Conservation (phyloP, 2,888 invertebrate genomes). For the Agriopis marginaria region DNA sequence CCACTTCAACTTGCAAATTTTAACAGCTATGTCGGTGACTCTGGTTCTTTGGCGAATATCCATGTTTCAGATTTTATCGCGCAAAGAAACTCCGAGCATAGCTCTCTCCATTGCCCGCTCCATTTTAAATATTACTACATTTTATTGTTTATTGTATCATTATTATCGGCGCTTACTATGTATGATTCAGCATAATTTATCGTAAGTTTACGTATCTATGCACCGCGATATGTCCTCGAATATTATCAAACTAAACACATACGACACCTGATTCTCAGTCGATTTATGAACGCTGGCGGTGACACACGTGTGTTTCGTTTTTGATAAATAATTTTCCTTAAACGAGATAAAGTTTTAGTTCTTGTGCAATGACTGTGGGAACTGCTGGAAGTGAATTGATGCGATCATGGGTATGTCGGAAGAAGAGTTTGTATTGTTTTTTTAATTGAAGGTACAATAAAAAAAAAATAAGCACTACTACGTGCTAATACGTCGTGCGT, state of each 20-base stretch:
- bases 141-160: no score
- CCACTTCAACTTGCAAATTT: no score
- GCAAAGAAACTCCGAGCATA: no score
- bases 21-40: no score
- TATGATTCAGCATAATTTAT: no score
- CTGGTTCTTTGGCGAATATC: no score
- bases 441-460: neutral
- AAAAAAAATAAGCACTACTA: neutral
- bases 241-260: conserved; percentile 2
- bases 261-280: conserved; percentile 23
- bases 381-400: conserved; percentile 42
- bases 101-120: no score
- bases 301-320: conserved; percentile 14
- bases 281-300: neutral
- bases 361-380: conserved; percentile 39
- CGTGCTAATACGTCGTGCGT: neutral
- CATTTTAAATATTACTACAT: no score
- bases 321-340: neutral
- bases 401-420: conserved; percentile 48
- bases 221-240: neutral
- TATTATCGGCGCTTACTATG: no score
- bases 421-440: neutral
- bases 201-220: neutral
- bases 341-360: neutral
- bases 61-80: no score